These are phyloP conservation scores for Poeciliopsis paucimaculata DNA, from an alignment of 2,797 vertebrate genomes.

Conservation along the genomic window DNA sequence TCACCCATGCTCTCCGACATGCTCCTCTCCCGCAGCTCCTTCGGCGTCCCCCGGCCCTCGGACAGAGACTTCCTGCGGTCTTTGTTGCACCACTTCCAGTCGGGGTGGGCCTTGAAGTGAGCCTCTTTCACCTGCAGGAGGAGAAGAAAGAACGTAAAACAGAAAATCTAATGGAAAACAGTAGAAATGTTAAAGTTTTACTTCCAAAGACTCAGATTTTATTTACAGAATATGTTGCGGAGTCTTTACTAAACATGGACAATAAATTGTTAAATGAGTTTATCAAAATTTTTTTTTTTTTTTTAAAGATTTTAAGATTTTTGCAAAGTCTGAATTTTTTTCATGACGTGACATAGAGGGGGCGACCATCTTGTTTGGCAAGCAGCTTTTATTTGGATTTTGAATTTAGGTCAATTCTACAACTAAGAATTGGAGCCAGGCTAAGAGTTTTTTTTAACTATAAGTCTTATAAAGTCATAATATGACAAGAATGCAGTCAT, in stretches of 20 bases:
- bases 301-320: no score
- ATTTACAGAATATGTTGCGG: not conserved
- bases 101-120: conserved; percentile 92
- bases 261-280: not conserved
- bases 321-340: not conserved
- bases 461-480: not conserved
- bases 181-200: not conserved
- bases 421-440: not conserved
- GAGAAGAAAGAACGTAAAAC: not conserved
- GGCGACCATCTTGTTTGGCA: not conserved
- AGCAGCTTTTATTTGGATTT: not conserved
- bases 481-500: not conserved
- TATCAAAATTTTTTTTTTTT: no score
- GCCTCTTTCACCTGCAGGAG: conserved; percentile 89
- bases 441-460: not conserved
- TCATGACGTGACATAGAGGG: no score
- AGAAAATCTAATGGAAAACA: not conserved
- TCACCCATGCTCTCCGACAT: conserved; percentile 88
- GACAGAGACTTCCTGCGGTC: conserved; percentile 92
- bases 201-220: not conserved
- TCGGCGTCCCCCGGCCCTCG: conserved; percentile 84
- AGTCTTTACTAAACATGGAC: not conserved
- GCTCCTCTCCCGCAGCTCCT: conserved; percentile 88
- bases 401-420: not conserved
- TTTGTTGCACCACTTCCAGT: conserved; percentile 98